phyloP scores from a whole-genome alignment of 2,797 vertebrate species.

The Sebastes ruberrimus region DNA sequence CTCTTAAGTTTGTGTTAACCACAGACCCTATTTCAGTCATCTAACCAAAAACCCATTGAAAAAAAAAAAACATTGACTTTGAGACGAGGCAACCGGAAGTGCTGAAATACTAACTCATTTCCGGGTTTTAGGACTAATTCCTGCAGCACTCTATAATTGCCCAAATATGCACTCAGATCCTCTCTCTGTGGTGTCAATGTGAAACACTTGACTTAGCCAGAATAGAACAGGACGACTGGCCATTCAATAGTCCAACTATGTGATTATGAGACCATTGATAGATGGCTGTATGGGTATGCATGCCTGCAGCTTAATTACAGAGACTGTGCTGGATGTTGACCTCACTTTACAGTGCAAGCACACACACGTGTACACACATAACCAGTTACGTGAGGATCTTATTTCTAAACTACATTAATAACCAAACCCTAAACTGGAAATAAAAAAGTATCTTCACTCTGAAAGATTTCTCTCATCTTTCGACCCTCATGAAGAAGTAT shows the following conservation, averaged over 20 bases:
- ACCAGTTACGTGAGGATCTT: background rate
- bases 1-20: too few species aligned
- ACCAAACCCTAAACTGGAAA: background rate
- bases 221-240: conserved; percentile 5
- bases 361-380: background rate
- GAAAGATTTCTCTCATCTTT: background rate
- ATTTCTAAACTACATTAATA: background rate
- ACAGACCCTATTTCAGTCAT: too few species aligned
- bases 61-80: too few species aligned
- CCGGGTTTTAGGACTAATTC: too few species aligned
- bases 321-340: background rate
- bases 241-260: conserved; percentile 43
- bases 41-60: too few species aligned
- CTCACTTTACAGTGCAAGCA: background rate
- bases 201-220: conserved; percentile 28
- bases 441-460: background rate
- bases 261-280: conserved; percentile 28
- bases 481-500: background rate
- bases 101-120: too few species aligned
- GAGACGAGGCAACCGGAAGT: too few species aligned
- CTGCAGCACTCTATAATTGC: background rate
- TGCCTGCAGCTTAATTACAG: conserved; percentile 39
- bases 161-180: background rate
- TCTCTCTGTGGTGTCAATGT: conserved; percentile 1
- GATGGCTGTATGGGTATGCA: conserved; percentile 17